Percentiles rank a stretch among this genome's conserved stretches.
phyloP scores from a whole-genome alignment of 2,113 vertebrate genomes.

The Oreochromis tanganicae region DNA sequence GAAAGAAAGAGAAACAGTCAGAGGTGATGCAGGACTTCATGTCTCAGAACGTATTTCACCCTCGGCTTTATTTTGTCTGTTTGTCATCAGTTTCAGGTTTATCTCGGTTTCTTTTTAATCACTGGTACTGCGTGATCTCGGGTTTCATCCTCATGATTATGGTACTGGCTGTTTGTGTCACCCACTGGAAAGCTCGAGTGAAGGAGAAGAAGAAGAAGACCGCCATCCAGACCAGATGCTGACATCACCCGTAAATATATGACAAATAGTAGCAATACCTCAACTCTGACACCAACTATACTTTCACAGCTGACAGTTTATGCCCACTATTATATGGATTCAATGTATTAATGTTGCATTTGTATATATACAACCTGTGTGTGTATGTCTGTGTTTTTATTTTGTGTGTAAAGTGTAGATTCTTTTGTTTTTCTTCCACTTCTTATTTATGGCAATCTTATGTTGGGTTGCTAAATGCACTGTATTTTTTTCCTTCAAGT shows the following conservation, averaged over 20 bases:
- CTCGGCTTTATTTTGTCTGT: background rate
- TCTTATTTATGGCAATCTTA: background rate
- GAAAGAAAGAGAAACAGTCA: background rate
- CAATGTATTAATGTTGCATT: background rate
- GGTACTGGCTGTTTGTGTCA: conserved; percentile 4
- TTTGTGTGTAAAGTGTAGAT: background rate
- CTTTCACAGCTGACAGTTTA: background rate
- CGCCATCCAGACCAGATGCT: background rate
- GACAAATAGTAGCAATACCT: background rate
- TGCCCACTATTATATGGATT: rapidly evolving
- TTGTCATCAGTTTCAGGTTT: background rate
- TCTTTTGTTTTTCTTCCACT: background rate
- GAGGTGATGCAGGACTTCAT: background rate
- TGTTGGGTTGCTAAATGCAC: background rate
- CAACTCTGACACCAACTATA: background rate
- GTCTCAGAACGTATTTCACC: background rate
- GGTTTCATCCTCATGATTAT: background rate
- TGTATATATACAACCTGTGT: background rate
- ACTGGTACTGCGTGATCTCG: background rate
- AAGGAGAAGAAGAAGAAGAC: background rate
- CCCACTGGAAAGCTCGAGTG: background rate
- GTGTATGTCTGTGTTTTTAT: background rate
- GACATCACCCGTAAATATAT: background rate
- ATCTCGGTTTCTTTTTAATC: background rate
- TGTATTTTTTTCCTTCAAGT: background rate